Conservation (phyloP, 2,888 invertebrate species). For the Drosophila greeni region DNA sequence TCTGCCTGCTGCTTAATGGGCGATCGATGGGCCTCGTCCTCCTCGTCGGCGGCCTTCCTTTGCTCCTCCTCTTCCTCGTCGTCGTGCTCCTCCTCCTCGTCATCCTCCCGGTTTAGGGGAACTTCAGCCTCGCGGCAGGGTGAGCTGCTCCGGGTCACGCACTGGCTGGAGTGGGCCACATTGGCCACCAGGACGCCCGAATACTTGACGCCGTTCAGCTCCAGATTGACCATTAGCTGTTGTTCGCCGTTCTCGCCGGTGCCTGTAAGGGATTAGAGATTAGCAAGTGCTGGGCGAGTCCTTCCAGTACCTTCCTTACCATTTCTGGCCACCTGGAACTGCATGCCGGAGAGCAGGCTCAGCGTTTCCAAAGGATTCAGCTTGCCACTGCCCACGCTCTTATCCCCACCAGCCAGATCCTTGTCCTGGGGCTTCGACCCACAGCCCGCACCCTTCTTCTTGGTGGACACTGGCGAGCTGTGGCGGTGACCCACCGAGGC, state of each 20-base stretch:
- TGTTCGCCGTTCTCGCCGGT: slow-evolving; percentile 91
- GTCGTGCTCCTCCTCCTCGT: slow-evolving; percentile 17
- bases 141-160: slow-evolving; percentile 13
- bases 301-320: slow-evolving; percentile 81
- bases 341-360: slow-evolving; percentile 76
- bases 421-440: slow-evolving; percentile 49
- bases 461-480: slow-evolving; percentile 74
- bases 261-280: slow-evolving; percentile 80
- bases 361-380: slow-evolving; percentile 58
- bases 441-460: slow-evolving; percentile 59
- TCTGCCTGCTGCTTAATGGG: slow-evolving; percentile 15
- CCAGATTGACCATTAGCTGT: slow-evolving; percentile 95
- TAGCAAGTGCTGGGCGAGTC: not conserved
- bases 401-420: slow-evolving; percentile 24
- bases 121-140: slow-evolving; percentile 7
- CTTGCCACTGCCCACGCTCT: slow-evolving; percentile 37
- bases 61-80: slow-evolving; percentile 19
- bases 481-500: slow-evolving; percentile 57
- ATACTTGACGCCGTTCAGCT: slow-evolving; percentile 96
- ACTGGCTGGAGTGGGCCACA: slow-evolving; percentile 45
- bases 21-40: slow-evolving; percentile 27
- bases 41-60: slow-evolving; percentile 7
- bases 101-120: slow-evolving; percentile 8
- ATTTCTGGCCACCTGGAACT: slow-evolving; percentile 92
- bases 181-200: slow-evolving; percentile 93